Evolutionary conservation across 2,888 invertebrate genomes (phyloP).

Genomic region (Pheosia tremula): DNA sequence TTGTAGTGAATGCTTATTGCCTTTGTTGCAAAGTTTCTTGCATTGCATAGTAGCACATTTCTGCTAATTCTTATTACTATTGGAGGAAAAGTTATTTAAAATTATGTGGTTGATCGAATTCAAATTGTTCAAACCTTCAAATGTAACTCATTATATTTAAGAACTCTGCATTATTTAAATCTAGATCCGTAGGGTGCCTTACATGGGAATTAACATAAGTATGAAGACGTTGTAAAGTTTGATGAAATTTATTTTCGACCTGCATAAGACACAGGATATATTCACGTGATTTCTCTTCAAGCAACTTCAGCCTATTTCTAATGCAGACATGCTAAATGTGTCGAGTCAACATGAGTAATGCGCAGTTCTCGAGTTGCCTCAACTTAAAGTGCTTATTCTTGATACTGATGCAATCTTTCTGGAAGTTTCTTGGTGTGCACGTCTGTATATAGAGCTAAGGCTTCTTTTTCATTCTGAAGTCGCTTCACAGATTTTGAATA

Average conservation of each 20-base stretch:
- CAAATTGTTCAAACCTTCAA: too few relatives aligned
- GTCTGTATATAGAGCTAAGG: too few relatives aligned
- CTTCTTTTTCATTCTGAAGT: too few relatives aligned
- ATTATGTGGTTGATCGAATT: too few relatives aligned
- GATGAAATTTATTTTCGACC: not conserved
- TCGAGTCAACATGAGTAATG: constrained; percentile 61
- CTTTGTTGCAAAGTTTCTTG: not conserved
- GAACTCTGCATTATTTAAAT: too few relatives aligned
- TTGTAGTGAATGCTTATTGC: not conserved
- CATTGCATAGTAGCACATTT: not conserved
- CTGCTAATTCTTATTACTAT: not conserved
- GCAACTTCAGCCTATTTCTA: constrained; percentile 63
- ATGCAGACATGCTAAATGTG: constrained; percentile 67
- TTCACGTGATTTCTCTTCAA: constrained; percentile 15
- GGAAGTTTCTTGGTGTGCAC: constrained; percentile 5
- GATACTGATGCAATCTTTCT: constrained; percentile 18
- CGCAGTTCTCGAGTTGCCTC: constrained; percentile 52
- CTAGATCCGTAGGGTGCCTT: too few relatives aligned
- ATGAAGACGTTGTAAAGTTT: too few relatives aligned
- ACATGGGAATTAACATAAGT: too few relatives aligned
- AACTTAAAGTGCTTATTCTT: constrained; percentile 44
- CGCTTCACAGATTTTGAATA: too few relatives aligned
- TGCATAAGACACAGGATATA: constrained; percentile 15
- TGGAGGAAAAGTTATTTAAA: too few relatives aligned
- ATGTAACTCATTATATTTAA: too few relatives aligned